phyloP scores from a whole-genome alignment of 1,140 invertebrate genomes.

The Diabrotica virgifera region DNA sequence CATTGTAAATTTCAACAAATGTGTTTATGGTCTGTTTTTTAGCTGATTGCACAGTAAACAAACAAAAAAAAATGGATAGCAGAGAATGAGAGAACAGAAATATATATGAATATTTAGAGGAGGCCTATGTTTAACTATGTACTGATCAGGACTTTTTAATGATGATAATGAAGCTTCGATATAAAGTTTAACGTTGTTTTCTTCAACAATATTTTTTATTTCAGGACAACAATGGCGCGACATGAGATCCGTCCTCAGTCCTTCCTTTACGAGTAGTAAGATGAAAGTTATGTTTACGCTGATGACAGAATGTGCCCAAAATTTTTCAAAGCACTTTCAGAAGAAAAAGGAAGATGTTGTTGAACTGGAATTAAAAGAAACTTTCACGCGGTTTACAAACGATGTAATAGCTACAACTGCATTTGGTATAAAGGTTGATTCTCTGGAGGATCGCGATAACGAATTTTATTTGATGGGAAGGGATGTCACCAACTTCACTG shows the following conservation, averaged over 20 bases:
- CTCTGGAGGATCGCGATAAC: conserved; percentile 44
- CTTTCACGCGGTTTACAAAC: conserved; percentile 41
- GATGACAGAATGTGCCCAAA: conserved; percentile 36
- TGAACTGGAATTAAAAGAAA: conserved; percentile 33
- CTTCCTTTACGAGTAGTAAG: conserved; percentile 48
- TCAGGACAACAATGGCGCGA: conserved; percentile 46
- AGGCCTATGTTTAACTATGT: background rate
- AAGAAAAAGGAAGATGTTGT: conserved; percentile 28
- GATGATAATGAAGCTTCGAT: background rate
- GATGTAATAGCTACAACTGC: conserved; percentile 49
- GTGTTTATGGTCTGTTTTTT: no score
- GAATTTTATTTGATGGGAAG: conserved; percentile 46
- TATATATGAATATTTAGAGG: background rate
- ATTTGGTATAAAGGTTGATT: conserved; percentile 48
- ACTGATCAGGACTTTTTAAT: background rate
- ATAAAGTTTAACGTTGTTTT: background rate
- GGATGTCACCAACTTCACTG: conserved; percentile 35
- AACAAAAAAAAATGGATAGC: no score
- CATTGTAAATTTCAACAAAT: no score
- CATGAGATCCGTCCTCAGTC: conserved; percentile 45
- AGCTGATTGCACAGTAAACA: no score
- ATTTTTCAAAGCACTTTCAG: conserved; percentile 39
- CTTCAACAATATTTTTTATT: background rate
- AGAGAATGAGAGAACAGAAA: no score
- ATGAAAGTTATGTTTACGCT: conserved; percentile 46